phyloP scores from a whole-genome alignment of 2,797 vertebrate genomes.

The Miichthys miiuy region DNA sequence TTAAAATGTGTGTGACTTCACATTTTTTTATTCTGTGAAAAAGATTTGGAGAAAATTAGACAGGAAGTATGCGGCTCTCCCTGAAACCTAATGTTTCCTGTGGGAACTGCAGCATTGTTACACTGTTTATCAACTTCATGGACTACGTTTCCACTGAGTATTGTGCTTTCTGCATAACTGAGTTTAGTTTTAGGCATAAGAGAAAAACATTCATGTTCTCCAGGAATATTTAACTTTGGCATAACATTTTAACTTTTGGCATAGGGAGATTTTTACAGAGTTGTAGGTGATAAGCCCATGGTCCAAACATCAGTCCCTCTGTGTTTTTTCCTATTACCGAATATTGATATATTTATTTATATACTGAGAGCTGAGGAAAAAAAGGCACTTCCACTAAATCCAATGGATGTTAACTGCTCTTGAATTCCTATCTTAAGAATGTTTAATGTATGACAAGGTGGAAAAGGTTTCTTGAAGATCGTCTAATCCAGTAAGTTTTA shows the following conservation, averaged over 20 bases:
- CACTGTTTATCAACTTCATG: conserved; percentile 65
- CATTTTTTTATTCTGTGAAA: conserved; percentile 58
- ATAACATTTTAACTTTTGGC: conserved; percentile 13
- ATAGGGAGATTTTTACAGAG: neutral
- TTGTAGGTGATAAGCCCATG: neutral
- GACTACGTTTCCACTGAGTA: conserved; percentile 43
- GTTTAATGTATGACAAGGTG: neutral
- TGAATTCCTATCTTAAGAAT: neutral
- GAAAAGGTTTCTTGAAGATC: neutral
- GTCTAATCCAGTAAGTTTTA: neutral
- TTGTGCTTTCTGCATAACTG: conserved; percentile 37
- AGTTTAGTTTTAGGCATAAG: conserved; percentile 26
- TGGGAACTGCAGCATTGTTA: conserved; percentile 60
- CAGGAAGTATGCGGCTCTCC: conserved; percentile 71
- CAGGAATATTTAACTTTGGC: conserved; percentile 23
- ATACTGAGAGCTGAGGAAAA: neutral
- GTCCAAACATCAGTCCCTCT: neutral
- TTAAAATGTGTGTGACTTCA: conserved; percentile 74
- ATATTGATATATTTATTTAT: neutral
- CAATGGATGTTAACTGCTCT: neutral
- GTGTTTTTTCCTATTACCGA: conserved; percentile 18
- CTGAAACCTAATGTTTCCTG: conserved; percentile 69
- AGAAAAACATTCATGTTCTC: conserved; percentile 26
- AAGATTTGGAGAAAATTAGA: conserved; percentile 68
- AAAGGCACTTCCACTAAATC: too few species aligned